These are phyloP conservation scores for Lithophane socia DNA, from an alignment of 2,888 invertebrate species.

Conservation along the genomic window DNA sequence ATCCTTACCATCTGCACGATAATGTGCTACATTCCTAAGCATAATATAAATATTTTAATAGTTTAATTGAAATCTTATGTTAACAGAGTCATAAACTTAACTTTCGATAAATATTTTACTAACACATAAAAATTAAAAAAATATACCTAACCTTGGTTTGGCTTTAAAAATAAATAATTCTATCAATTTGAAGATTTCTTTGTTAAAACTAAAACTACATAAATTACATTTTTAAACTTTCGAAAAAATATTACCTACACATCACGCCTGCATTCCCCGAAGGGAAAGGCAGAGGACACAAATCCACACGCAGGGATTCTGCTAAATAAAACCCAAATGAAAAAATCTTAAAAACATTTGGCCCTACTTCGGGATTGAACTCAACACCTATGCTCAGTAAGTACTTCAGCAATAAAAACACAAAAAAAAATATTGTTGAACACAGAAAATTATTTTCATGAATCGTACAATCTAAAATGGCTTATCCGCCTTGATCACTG, in stretches of 20 bases:
- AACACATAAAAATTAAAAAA: background rate
- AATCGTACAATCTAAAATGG: too few species aligned
- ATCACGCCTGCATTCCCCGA: too few species aligned
- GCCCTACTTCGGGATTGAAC: too few species aligned
- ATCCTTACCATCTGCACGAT: constrained; percentile 15
- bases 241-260: background rate
- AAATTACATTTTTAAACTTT: background rate
- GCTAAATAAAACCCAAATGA: too few species aligned
- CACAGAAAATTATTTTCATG: too few species aligned
- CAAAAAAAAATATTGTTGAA: too few species aligned
- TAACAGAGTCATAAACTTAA: constrained; percentile 11
- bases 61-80: constrained; percentile 14
- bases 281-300: too few species aligned
- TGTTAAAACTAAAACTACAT: background rate
- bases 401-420: too few species aligned
- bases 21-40: constrained; percentile 8
- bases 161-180: constrained; percentile 2
- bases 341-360: too few species aligned
- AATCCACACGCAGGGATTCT: too few species aligned
- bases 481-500: too few species aligned
- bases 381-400: too few species aligned
- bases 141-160: background rate
- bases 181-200: background rate
- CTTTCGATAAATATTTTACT: constrained; percentile 1
- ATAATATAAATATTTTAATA: constrained; percentile 19